Conservation (phyloP, 2,797 vertebrate species). For the Acridotheres tristis region DNA sequence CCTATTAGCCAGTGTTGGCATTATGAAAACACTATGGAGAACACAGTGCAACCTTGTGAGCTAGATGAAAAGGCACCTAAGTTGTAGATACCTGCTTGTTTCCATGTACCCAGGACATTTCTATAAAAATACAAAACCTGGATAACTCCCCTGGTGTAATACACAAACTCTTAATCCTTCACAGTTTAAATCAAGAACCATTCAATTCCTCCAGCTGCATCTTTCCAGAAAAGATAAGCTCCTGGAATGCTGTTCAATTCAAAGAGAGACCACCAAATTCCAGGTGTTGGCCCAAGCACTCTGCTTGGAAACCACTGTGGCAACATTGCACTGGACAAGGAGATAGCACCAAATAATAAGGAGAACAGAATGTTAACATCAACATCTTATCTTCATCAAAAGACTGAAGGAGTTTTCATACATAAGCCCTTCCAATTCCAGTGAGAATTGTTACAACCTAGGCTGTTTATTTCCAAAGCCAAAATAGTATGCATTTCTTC, state of each 20-base stretch:
- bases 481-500: neutral
- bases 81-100: neutral
- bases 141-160: neutral
- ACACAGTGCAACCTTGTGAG: neutral
- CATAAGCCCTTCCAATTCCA: neutral
- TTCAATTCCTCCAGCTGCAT: neutral
- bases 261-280: neutral
- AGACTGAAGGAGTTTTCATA: neutral
- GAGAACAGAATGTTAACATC: neutral
- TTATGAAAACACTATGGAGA: neutral
- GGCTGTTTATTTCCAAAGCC: neutral
- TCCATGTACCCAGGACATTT: neutral
- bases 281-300: neutral
- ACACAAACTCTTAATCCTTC: neutral
- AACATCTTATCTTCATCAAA: neutral
- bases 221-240: neutral
- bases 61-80: neutral
- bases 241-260: neutral
- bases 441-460: neutral
- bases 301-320: neutral
- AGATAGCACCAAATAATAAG: neutral
- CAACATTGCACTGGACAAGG: neutral
- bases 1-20: neutral
- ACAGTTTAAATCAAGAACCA: neutral
- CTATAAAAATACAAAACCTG: neutral